These are phyloP conservation scores for Oenanthe melanoleuca DNA, from an alignment of 2,113 vertebrate genomes.

Conservation along the genomic window DNA sequence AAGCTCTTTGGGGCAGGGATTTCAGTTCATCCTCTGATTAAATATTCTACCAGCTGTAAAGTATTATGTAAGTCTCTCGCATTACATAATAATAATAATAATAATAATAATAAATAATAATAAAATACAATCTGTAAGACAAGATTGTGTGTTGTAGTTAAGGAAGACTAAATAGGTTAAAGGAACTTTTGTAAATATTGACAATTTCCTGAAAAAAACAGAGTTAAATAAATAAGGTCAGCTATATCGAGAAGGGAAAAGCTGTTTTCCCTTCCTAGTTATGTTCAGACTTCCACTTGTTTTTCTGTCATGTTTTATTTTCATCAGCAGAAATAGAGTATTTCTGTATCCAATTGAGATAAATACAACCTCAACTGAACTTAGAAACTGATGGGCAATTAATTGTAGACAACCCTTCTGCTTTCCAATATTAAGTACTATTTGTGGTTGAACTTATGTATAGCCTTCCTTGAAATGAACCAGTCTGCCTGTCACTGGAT, in stretches of 20 bases:
- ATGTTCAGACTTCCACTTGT: background rate
- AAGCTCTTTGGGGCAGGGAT: constrained; percentile 65
- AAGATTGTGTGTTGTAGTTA: constrained; percentile 49
- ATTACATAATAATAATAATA: constrained; percentile 25
- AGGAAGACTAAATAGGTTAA: constrained; percentile 8
- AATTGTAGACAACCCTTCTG: background rate
- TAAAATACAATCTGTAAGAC: constrained; percentile 58
- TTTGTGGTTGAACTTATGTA: background rate
- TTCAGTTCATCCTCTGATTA: constrained; percentile 5
- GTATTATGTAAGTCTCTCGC: constrained; percentile 6
- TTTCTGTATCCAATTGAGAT: background rate
- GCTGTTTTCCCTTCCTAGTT: background rate
- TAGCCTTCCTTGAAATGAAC: background rate
- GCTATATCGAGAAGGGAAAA: background rate
- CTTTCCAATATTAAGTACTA: background rate
- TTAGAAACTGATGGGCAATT: background rate
- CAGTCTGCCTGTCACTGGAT: background rate
- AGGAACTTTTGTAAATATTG: background rate
- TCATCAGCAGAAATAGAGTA: background rate
- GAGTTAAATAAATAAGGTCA: background rate
- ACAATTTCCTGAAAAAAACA: background rate
- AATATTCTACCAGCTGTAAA: constrained; percentile 50
- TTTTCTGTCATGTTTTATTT: background rate
- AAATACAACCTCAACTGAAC: background rate
- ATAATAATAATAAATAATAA: constrained; percentile 30